Base-by-base conservation (phyloP, 2,113 vertebrate species). In the Procavia capensis region DNA sequence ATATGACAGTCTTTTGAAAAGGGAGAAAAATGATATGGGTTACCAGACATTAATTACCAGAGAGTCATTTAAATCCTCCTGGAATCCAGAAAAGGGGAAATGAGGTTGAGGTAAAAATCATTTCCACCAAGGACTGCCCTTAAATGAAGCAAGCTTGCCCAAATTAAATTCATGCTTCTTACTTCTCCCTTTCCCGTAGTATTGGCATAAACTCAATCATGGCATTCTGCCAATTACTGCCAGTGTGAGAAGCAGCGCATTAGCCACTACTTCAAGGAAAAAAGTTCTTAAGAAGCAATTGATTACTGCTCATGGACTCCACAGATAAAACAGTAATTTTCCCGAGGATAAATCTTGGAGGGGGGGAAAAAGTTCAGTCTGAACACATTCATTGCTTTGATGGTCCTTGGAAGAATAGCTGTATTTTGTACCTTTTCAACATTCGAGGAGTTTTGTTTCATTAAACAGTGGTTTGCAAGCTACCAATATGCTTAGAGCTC, bases 271-370 rank as follows among this genome's bases (percentile, higher is more conserved):
- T 88, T 79, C 43, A 80, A 90, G 36, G 31, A 95, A 89, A 34
- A 94, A 34, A 91, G 39, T 79, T 90, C 85, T 94, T 92, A 76
- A 93, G 87, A 93, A 97, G 54, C 19, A 89, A 89, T 72, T 91
- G 96, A 97, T 86, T 96, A 91, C 66, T 90, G 41, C 86, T 97
- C 96, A 76, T 91, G 22, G 63, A 54, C 86, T 95, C 19, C 43
- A 31, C 45, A 79, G 72, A 95, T 70, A 88, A 96, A 96, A 80
- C 14, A 93, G 36, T 70, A 96, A 97, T 95, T 91, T 34, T 85
- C 64, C n/a, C 34, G 34, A n/a, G 61, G 50, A 54, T 83, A 94
- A 75, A 72, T n/a, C 86, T 93, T 89, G 31, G 82, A 91, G 8
- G 45, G 5, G 85, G 85, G 11, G 1, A 72, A 92, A 86, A 61